Evolutionary conservation across 2,888 invertebrate genomes (phyloP), one percentile per base, ranked within the genome.

Genomic region (Dyspetes luteomarginatus): DNA sequence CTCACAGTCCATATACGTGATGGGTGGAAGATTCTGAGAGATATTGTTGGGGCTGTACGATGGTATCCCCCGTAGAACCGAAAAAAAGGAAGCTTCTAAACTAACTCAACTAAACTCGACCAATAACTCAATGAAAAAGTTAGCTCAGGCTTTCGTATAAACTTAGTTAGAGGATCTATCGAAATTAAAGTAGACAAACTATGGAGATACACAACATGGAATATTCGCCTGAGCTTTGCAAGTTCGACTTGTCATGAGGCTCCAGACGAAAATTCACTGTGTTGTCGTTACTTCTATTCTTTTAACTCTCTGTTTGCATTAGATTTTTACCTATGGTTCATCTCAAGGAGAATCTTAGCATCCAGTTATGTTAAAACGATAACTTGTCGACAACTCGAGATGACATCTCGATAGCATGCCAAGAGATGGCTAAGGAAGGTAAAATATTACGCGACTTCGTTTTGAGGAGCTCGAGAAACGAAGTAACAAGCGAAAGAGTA

Each of bases 21-120:
- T n/a, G 73, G 45, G 55, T 36, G n/a, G 69, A 74, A 69, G 28
- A 68, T 68, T 78, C 22, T 52, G 64, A 56, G 56, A 41, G 48
- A 69, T 52, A 30, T 43, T 28, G 52, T 65, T 56, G 30, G 45
- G 12, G 19, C n/a, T 43, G 43, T 56, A 41, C 30, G 30, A 30
- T 12, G 17, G 15, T 36, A 1, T 7, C 36, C 36, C 2, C 36
- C 9, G 36, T 36, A 12, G 36, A n/a, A n/a, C n/a, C n/a, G 41
- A 43, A 41, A 41, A 56, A 41, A 22, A n/a, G 36, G 19, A 28
- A 41, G 9, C 41, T 41, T 60, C 22, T 45, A 0, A 9, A 7
- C 12, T 45, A 64, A 64, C 26, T 28, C 50, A 30, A 50, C 65
- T 48, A 19, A 30, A 36, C 36, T 36, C 36, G 36, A 12, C 36